Evolutionary conservation across 2,113 vertebrate species (phyloP), one percentile per base, ranked within the genome.

Genomic region (Hassar affinis): DNA sequence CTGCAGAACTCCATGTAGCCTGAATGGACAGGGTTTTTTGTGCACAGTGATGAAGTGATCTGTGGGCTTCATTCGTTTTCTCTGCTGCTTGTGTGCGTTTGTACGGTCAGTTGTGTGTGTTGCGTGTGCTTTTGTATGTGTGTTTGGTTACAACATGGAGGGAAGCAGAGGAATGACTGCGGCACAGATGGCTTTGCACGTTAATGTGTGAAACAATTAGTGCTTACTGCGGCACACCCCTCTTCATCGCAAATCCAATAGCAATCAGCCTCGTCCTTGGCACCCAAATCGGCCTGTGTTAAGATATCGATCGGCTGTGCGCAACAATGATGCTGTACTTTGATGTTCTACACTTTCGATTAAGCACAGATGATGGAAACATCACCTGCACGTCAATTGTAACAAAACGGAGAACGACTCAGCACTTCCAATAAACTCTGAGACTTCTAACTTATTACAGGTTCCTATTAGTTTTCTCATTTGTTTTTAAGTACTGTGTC

Each of bases 201-300:
- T 84, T 90, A 90, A 92, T 91, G 90, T 88, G 82, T 83, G 88
- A 89, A 82, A 88, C 91, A 93, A 92, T 94, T 92, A 91, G 88
- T 83, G 87, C 88, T 91, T 92, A 91, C 92, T 91, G 89, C 85
- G 2, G 85, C 87, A 89, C 88, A 86, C 89, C 92, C 91, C 89
- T 89, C 87, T 89, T 92, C 90, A 92, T 91, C 92, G 87, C 89
- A 92, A 93, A 92, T 91, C 92, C 93, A 93, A 94, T 93, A 93
- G 85, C 91, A 90, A 92, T 94, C 93, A 91, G 89, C 20, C 79
- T 84, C 90, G 93, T 93, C 93, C 92, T 94, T 94, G 93, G 88
- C 25, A 64, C 88, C 85, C 88, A 91, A 90, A 89, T 38, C 90
- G 80, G 79, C 76, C 86, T 74, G 85, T 81, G 85, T 92, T 91